Evolutionary conservation across 2,888 invertebrate genomes (phyloP), one percentile per base, ranked within the genome.

Genomic region (Fissipunctia ypsillon): DNA sequence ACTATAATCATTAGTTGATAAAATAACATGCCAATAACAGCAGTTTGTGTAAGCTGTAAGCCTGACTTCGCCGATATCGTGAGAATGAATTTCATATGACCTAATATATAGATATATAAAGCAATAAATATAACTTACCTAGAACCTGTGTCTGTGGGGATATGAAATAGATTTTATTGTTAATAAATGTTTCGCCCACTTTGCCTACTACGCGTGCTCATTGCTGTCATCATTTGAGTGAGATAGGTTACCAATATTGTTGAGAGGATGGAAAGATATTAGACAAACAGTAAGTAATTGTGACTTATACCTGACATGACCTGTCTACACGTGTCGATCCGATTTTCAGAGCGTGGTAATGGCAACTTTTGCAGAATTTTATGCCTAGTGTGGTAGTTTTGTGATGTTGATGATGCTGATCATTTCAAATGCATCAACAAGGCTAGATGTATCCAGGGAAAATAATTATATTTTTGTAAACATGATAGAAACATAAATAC

Each of bases 151-250:
- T 41, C 41, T 12, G 14, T 41, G 14, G 14, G 0, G 0, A 19
- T 1, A 43, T 28, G 25, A 28, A 54, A 54, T 54, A 25, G 52
- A 52, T 52, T 54, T 74, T 67, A 12, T 22, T 52, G 4, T 35
- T 52, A 69, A 45, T 38, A 52, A 31, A 69, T 31, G 10, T 31
- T 45, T 41, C 5, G 3, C 25, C 25, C 14, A 59, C 28, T 64
- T 73, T 43, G 45, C 19, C 9, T n/a, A 45, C 25, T 14, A 28
- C 22, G 43, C 43, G 4, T 45, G 38, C 59, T 76, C 80, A 80
- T 73, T 43, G n/a, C 80, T 80, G 77, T 73, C 77, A 77, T 19
- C 2, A 50, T 54, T 43, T 75, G 78, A 75, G 41, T 78, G 81
- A 78, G 38, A 48, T 73, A 45, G 78, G 78, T 74, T 64, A 25